Conservation (phyloP, 2,797 vertebrate species). For the Muscicapa striata region DNA sequence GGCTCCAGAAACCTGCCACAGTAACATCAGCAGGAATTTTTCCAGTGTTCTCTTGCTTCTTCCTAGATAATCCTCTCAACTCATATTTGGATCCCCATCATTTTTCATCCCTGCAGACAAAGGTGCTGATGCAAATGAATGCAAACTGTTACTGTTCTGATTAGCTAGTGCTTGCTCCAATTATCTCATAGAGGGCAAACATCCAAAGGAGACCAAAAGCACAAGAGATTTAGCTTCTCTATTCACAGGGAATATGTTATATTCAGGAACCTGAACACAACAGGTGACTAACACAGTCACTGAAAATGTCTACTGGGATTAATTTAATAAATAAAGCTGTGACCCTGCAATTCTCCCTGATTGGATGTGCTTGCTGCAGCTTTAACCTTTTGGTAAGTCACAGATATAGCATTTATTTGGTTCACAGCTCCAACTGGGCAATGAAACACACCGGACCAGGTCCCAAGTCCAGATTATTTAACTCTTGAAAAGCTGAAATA, state of each 20-base stretch:
- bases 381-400: neutral
- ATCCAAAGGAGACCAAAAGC: neutral
- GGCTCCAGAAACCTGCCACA: neutral
- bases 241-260: neutral
- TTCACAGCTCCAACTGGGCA: neutral
- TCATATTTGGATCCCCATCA: neutral
- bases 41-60: neutral
- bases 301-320: neutral
- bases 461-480: neutral
- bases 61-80: neutral
- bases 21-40: neutral
- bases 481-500: neutral
- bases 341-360: neutral
- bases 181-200: neutral
- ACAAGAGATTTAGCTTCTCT: neutral
- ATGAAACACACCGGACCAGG: neutral
- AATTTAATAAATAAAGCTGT: neutral
- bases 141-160: neutral
- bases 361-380: neutral
- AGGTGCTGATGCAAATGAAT: neutral
- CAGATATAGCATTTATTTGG: neutral
- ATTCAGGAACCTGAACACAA: neutral
- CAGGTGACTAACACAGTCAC: neutral
- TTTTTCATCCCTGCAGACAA: neutral
- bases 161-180: neutral